phyloP scores from a whole-genome alignment of 2,797 vertebrate genomes.

The Propithecus perrieri region DNA sequence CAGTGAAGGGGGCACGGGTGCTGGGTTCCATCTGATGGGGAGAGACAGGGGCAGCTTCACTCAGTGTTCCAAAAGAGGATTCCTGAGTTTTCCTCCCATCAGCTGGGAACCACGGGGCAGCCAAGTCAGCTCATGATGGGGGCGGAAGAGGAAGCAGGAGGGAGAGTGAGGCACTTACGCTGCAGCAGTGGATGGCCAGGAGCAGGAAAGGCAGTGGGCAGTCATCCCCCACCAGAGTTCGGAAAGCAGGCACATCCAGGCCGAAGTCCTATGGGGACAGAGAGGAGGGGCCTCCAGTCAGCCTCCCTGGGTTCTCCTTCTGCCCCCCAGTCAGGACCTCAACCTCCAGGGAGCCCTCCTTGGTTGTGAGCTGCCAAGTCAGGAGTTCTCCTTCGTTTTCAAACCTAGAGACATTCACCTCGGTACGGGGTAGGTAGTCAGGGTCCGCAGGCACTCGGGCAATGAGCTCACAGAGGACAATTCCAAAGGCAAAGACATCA shows the following conservation, averaged over 20 bases:
- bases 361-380: not conserved
- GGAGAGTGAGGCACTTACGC: slow-evolving; percentile 85
- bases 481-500: slow-evolving; percentile 96
- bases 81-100: not conserved
- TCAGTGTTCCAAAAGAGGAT: not conserved
- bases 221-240: slow-evolving; percentile 90
- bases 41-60: not conserved
- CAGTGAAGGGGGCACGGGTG: slow-evolving; percentile 91
- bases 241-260: slow-evolving; percentile 91
- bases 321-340: not conserved
- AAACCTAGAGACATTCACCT: slow-evolving; percentile 85
- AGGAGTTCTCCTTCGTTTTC: not conserved
- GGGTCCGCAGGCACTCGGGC: slow-evolving; percentile 96
- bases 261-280: slow-evolving; percentile 92
- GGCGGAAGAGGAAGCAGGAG: not conserved
- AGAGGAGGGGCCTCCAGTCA: not conserved
- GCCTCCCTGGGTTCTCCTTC: not conserved
- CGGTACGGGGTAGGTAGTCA: slow-evolving; percentile 94
- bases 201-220: slow-evolving; percentile 92
- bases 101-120: not conserved
- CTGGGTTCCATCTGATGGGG: slow-evolving; percentile 89
- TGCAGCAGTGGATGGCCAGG: slow-evolving; percentile 94
- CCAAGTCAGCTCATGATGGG: not conserved
- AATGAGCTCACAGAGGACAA: slow-evolving; percentile 96
- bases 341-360: not conserved